Conservation (phyloP, 2,113 vertebrate species). For the Nansenia antarctica region DNA sequence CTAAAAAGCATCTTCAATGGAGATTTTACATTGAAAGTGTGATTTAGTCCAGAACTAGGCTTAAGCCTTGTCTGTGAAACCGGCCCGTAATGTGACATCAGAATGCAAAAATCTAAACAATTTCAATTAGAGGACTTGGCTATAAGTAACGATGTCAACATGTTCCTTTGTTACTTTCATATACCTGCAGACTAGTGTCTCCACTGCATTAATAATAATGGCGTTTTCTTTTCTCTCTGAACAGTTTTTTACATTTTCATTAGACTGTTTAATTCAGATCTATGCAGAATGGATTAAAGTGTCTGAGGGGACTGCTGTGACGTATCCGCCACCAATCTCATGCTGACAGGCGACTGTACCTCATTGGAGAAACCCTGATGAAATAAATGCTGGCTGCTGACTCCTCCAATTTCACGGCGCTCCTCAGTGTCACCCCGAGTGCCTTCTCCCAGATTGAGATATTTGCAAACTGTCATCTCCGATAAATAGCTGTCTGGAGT, state of each 20-base stretch:
- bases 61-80: too few species aligned
- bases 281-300: slow-evolving; percentile 69
- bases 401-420: slow-evolving; percentile 89
- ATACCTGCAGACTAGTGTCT: neutral
- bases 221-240: slow-evolving; percentile 7
- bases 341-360: slow-evolving; percentile 81
- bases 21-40: too few species aligned
- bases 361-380: slow-evolving; percentile 88
- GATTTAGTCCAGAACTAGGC: too few species aligned
- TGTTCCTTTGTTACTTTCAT: neutral
- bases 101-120: too few species aligned
- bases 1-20: too few species aligned
- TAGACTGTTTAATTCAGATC: slow-evolving; percentile 72
- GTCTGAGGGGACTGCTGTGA: slow-evolving; percentile 63
- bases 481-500: slow-evolving; percentile 92
- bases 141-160: too few species aligned
- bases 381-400: slow-evolving; percentile 95
- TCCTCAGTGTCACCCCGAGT: slow-evolving; percentile 85
- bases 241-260: slow-evolving; percentile 75
- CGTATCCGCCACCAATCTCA: slow-evolving; percentile 72
- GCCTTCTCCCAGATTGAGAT: slow-evolving; percentile 95
- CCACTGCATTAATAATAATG: neutral
- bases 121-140: too few species aligned
- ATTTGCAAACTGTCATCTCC: slow-evolving; percentile 99
- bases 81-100: too few species aligned